Base-by-base conservation (phyloP, 2,797 vertebrate species). In the Enteromius fasciolatus region DNA sequence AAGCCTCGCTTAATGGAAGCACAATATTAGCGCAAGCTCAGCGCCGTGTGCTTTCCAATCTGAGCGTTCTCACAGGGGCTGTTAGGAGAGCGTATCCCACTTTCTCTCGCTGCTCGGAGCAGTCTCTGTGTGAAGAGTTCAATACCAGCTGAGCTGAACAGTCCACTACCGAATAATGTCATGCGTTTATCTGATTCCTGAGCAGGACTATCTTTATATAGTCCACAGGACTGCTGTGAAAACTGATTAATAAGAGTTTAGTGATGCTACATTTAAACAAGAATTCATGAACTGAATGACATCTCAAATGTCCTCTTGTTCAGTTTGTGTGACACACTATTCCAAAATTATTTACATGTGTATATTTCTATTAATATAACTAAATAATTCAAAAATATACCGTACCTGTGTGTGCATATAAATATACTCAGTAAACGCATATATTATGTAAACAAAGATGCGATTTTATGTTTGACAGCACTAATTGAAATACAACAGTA, bases 1-100 rank as follows among this genome's bases (percentile, higher is more conserved):
- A 92, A 93, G 89, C 89, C 91, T 82, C 76, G 80, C 90, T 92
- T 93, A 92, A 94, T 92, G 89, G 90, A 93, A 94, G 86, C 89
- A 93, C 90, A 94, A 93, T 93, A 94, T 94, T 94, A 88, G 89
- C 87, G 86, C 86, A 86, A 90, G 82, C 86, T 88, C 86, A 74
- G 50, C 76, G 41, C 9, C 83, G 76, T 84, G 86, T 90, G 88
- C 83, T 89, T 90, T 91, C 91, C 74, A 86, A 89, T 90, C 90
- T 87, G 86, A 82, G 83, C 80, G 86, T 85, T 54, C 88, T 85
- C 80, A 59, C 74, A 6, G 28, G 75, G 57, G 83, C 81, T 76
- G 77, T 88, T 83, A 61, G 80, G 82, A 23, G n/a, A 12, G 12
- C 44, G 44, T 14, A 46, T 14, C 44, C 11, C 41, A 12, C 41